Percentiles rank a stretch among this genome's conserved stretches.
These are phyloP conservation scores for Luperina nickerlii DNA, from an alignment of 2,888 invertebrate genomes.

Conservation along the genomic window DNA sequence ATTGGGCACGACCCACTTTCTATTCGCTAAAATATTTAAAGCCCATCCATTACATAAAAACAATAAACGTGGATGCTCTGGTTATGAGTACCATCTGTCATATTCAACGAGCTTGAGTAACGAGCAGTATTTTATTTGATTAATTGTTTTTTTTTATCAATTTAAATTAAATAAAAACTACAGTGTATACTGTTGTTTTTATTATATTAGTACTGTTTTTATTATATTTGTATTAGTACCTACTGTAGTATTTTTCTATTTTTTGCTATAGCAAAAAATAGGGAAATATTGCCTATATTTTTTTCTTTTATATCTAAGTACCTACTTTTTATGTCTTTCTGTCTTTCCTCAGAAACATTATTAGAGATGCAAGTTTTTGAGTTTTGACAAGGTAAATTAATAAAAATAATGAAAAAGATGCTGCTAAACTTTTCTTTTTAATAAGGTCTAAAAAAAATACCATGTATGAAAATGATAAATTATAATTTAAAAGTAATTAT, in stretches of 20 bases:
- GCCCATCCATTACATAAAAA: conserved; percentile 53
- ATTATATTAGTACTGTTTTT: too few relatives aligned
- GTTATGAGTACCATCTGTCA: conserved; percentile 53
- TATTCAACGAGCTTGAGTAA: conserved; percentile 41
- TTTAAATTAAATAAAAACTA: background rate
- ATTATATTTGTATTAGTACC: too few relatives aligned
- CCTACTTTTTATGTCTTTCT: background rate
- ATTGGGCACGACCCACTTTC: conserved; percentile 59
- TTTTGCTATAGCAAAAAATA: background rate
- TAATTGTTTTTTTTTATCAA: conserved; percentile 12
- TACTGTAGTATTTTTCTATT: too few relatives aligned
- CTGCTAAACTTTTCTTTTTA: background rate
- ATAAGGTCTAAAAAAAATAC: too few relatives aligned
- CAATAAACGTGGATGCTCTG: conserved; percentile 40
- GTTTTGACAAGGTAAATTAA: background rate
- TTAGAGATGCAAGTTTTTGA: background rate
- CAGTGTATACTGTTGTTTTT: background rate
- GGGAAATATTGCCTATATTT: background rate
- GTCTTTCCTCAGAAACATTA: background rate
- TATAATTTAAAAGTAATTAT: background rate
- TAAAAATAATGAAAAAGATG: background rate
- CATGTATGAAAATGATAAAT: background rate
- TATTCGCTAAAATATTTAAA: conserved; percentile 45
- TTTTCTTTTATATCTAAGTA: background rate
- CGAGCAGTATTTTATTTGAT: conserved; percentile 2